Conservation (phyloP, 2,888 invertebrate genomes). For the Xylophagus ater region DNA sequence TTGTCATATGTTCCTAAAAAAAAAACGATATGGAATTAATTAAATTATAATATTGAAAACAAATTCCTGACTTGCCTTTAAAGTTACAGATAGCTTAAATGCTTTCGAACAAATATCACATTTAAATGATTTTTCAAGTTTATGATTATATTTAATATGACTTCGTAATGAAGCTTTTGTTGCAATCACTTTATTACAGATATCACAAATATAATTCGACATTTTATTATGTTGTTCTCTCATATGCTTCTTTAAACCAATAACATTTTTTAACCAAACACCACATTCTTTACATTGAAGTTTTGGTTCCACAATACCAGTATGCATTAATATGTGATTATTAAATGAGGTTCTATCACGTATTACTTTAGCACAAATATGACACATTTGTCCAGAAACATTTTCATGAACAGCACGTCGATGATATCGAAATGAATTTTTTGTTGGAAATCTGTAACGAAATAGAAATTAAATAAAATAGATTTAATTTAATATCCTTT, state of each 20-base stretch:
- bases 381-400: slow-evolving; percentile 21
- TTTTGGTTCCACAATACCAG: slow-evolving; percentile 24
- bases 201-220: slow-evolving; percentile 28
- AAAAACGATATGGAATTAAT: neutral
- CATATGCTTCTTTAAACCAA: slow-evolving; percentile 11
- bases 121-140: slow-evolving; percentile 5
- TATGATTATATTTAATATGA: slow-evolving; percentile 15
- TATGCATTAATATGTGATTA: slow-evolving; percentile 31
- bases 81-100: slow-evolving; percentile 29
- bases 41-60: neutral
- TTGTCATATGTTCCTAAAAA: slow-evolving; percentile 12
- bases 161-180: slow-evolving; percentile 14
- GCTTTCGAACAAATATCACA: slow-evolving; percentile 24
- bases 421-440: slow-evolving; percentile 7
- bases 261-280: slow-evolving; percentile 15
- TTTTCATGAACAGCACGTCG: slow-evolving; percentile 8
- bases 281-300: slow-evolving; percentile 32
- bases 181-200: slow-evolving; percentile 25
- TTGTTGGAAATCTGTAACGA: slow-evolving; percentile 9
- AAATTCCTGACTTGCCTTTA: slow-evolving; percentile 22
- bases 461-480: too few species aligned
- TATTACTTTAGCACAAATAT: slow-evolving; percentile 33
- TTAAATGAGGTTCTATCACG: slow-evolving; percentile 27
- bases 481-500: too few species aligned
- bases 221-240: slow-evolving; percentile 9